Evolutionary conservation across 2,797 vertebrate genomes (phyloP), one percentile per base, ranked within the genome.

Genomic region (Epinephelus malabaricus): DNA sequence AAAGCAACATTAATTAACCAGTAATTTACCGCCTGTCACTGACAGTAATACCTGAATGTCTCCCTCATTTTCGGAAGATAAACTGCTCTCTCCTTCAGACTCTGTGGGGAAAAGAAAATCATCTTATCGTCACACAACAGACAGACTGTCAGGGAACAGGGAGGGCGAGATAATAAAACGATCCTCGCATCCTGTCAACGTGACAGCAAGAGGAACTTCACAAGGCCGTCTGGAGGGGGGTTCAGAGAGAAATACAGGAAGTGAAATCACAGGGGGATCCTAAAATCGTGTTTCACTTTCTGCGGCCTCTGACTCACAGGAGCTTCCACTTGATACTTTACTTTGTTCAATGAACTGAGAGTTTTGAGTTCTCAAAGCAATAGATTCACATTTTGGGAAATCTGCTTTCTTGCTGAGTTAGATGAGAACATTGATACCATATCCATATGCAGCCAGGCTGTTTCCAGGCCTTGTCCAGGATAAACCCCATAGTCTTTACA

Each of bases 31-130:
- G 25, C 46, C n/a, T 6, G 38, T 73, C 59, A 46, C 40, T 11
- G 17, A 43, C 46, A 34, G 61, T 15, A 49, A 53, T 89, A 95
- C 95, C 94, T 95, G 87, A 77, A 94, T 82, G 63, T 95, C 92
- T 85, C 54, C 79, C 56, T 94, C 94, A 81, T 95, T 94, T 40
- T 94, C 95, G 3, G 89, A 93, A 7, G 88, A 93, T 2, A 63
- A 62, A 62, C 11, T 34, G 15, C 79, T 90, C 25, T 94, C 94
- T 72, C 75, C 88, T 1, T 89, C 92, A 51, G 89, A 92, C 63
- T 88, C 94, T 95, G 89, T 21, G 15, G 46, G 19, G 40, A 30
- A 15, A 46, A 81, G n/a, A 67, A 55, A 55, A 51, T 27, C n/a
- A 49, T 62, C 67, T 72, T 50, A 79, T 65, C 7, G 3, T 21